Evolutionary conservation across 2,113 vertebrate species (phyloP).

Genomic region (Syrrhaptes paradoxus): DNA sequence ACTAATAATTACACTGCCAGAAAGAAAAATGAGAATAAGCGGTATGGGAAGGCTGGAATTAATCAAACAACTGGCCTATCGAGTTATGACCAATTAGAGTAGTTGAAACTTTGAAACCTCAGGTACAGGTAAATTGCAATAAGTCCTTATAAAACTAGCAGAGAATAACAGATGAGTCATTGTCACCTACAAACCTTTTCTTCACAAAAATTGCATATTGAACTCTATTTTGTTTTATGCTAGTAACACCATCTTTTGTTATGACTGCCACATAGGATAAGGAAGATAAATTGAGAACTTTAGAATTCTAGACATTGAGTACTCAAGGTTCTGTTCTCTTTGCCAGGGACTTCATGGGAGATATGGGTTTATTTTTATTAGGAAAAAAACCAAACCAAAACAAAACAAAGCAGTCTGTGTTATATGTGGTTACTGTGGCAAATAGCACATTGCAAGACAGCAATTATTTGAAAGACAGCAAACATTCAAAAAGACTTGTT

Average conservation of each 20-base stretch:
- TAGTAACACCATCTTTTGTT: not conserved
- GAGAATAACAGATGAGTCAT: not conserved
- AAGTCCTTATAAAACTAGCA: not conserved
- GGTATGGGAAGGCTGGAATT: slow-evolving; percentile 47
- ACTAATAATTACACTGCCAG: slow-evolving; percentile 35
- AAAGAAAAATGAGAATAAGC: slow-evolving; percentile 59
- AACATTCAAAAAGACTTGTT: not conserved
- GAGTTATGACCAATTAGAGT: not conserved
- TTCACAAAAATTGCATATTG: not conserved
- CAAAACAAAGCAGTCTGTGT: not conserved
- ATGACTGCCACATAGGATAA: not conserved
- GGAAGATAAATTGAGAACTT: not conserved
- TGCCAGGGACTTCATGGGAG: not conserved
- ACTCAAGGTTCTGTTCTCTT: not conserved
- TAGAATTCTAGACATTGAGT: not conserved
- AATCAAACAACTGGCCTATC: slow-evolving; percentile 38
- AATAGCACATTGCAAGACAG: not conserved
- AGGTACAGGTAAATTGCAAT: not conserved
- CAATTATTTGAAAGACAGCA: not conserved
- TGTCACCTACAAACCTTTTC: not conserved
- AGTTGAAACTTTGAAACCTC: not conserved
- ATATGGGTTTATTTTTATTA: not conserved
- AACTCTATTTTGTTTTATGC: not conserved
- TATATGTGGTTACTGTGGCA: not conserved
- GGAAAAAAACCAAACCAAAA: not conserved